These are phyloP conservation scores for Poeciliopsis turneri DNA, from an alignment of 2,797 vertebrate species.

Conservation along the genomic window DNA sequence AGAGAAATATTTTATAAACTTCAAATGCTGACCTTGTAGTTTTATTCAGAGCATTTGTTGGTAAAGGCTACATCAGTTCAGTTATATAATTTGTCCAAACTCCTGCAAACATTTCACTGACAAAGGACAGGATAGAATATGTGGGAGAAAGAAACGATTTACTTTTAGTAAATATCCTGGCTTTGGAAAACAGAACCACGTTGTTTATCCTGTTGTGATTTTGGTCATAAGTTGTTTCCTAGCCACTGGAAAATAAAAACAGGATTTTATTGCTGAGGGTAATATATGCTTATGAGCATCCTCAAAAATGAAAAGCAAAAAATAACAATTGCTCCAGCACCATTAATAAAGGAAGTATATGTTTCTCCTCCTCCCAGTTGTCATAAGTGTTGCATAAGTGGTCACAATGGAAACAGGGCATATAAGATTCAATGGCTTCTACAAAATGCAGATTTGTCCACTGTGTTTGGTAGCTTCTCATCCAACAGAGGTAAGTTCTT, in stretches of 20 bases:
- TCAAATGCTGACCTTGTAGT: not conserved
- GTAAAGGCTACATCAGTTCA: not conserved
- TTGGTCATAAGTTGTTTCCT: not conserved
- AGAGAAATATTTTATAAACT: not conserved
- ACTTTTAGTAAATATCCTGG: not conserved
- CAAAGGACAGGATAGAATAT: not conserved
- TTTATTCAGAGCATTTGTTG: not conserved
- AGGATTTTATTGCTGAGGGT: not conserved
- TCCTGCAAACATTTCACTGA: not conserved
- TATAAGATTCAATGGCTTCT: not conserved
- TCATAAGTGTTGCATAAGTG: not conserved
- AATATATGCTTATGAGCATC: no score
- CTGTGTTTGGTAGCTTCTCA: not conserved
- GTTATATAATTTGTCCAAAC: not conserved
- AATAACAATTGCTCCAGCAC: not conserved
- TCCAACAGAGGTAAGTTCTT: not conserved
- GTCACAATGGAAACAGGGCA: not conserved
- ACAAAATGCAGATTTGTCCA: not conserved
- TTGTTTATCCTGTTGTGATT: not conserved
- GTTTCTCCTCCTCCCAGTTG: not conserved
- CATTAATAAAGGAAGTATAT: not conserved
- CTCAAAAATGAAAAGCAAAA: not conserved
- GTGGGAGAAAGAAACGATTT: not conserved
- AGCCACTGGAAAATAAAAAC: not conserved
- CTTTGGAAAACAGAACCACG: not conserved